Percentiles rank a stretch among this genome's conserved stretches.
Evolutionary conservation across 2,113 vertebrate genomes (phyloP).

Genomic region (Pachycephala philippinensis): DNA sequence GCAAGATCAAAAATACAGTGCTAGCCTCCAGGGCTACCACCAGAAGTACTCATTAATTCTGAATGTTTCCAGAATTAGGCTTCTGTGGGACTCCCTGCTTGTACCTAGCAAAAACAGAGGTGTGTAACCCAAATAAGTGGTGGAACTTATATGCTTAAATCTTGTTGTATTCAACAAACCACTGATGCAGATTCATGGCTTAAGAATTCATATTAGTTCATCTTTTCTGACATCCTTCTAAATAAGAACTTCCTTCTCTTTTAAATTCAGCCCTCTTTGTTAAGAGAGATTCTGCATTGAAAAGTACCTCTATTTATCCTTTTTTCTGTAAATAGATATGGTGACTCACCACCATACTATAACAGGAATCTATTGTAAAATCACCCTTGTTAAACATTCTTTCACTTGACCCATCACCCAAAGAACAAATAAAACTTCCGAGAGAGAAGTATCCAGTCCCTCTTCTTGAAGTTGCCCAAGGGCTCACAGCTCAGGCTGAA

Average conservation of each 20-base stretch:
- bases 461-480: background rate
- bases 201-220: background rate
- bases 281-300: background rate
- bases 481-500: background rate
- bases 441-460: background rate
- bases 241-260: background rate
- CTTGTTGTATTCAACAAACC: background rate
- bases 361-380: conserved; percentile 11
- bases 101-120: background rate
- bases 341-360: background rate
- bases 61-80: background rate
- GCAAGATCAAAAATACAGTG: conserved; percentile 1
- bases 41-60: background rate
- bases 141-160: background rate
- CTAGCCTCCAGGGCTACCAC: background rate
- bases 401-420: conserved; percentile 17
- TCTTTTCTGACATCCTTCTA: background rate
- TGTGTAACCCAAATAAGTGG: background rate
- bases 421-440: background rate
- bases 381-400: background rate
- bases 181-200: background rate
- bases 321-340: conserved; percentile 4
- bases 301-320: conserved; percentile 10
- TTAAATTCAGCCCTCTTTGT: background rate
- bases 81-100: background rate